Evolutionary conservation across 2,797 vertebrate genomes (phyloP).

Genomic region (Okamejei kenojei): DNA sequence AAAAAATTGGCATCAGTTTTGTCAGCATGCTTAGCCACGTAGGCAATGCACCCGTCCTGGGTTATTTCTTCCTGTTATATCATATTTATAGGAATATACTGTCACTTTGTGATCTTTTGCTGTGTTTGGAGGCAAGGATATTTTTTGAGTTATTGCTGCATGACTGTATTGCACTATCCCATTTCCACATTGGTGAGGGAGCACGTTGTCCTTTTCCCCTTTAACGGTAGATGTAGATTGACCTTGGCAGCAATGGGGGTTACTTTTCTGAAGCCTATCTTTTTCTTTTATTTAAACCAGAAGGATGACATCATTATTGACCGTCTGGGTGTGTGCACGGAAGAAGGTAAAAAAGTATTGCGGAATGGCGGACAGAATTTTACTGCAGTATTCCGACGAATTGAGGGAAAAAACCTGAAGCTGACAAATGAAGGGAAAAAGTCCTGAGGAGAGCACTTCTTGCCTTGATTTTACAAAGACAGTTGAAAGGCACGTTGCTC

Average conservation of each 20-base stretch:
- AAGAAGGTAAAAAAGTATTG: slow-evolving; percentile 86
- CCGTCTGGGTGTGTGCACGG: slow-evolving; percentile 73
- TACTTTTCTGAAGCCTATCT: neutral
- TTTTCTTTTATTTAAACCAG: slow-evolving; percentile 50
- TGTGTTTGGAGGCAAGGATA: neutral
- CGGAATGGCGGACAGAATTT: slow-evolving; percentile 78
- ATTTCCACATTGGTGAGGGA: neutral
- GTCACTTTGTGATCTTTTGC: neutral
- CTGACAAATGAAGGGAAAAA: slow-evolving; percentile 8
- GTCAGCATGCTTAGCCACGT: neutral
- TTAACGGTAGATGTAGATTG: neutral
- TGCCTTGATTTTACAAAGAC: neutral
- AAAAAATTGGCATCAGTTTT: neutral
- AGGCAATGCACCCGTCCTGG: neutral
- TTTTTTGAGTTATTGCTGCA: neutral
- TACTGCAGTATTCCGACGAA: slow-evolving; percentile 73
- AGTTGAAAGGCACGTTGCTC: neutral
- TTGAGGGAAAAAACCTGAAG: slow-evolving; percentile 51
- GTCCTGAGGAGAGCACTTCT: neutral
- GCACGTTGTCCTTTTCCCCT: neutral
- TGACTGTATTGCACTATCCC: neutral
- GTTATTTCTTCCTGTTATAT: neutral
- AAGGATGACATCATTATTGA: slow-evolving; percentile 65
- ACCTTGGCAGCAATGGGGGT: neutral
- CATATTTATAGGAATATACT: neutral